Base-by-base conservation (phyloP, 2,888 invertebrate species). In the Carabus problematicus region DNA sequence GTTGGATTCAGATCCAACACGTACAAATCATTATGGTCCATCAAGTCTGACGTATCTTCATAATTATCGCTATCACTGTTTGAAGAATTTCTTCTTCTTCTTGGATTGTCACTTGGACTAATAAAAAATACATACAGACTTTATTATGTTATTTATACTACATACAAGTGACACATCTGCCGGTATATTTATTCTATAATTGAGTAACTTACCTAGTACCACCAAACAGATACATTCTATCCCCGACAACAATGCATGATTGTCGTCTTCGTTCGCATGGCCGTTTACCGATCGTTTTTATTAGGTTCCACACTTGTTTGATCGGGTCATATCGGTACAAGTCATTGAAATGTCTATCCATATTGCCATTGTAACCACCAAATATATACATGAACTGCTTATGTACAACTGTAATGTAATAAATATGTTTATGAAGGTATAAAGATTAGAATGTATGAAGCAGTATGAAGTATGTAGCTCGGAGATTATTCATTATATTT, bases 351-450 rank as follows among this genome's bases (percentile, higher is more conserved):
- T 97, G 97, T 64, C 86, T 83, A 74, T 91, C 88, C 64, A 85
- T 79, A 39, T 89, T 83, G 8, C 93, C 92, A 82, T 95, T 94
- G 78, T 90, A 96, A 39, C 97, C 97, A 61, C 96, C 97, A 83
- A 97, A 96, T 71, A 96, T 89, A 78, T 92, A 95, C 84, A 97
- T 88, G 75, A 87, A 85, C 18, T 87, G 88, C 73, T 90, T 86
- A 78, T 92, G 88, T 6, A 90, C 83, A 88, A 95, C 94, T 94
- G 82, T 69, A 88, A 88, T n/a, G n/a, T n/a, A 72, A 73, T 73
- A 71, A 52, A 41, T 43, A 41, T 39, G n/a, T 29, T 29, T 29
- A 29, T 29, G 29, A 29, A 29, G 6, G 29, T 29, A 29, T 3
- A 29, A 43, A 60, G 4, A 18, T 60, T 43, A 8, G 14, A 58